These are phyloP conservation scores for Aphaenogaster ashmeadi DNA, from an alignment of 1,140 invertebrate genomes.

Conservation along the genomic window DNA sequence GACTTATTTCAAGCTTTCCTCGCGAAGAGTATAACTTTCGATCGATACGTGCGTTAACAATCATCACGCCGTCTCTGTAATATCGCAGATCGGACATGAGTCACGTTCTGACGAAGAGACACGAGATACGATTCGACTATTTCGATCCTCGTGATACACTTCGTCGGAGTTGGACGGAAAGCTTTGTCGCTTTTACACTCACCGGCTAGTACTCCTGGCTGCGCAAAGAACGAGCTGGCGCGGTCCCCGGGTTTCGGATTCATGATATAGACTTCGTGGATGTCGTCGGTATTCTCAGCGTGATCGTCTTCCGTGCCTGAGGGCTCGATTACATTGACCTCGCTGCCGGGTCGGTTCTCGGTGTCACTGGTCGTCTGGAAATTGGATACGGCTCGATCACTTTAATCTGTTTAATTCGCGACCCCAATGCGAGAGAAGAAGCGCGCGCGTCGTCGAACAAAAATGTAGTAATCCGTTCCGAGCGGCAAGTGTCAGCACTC, in stretches of 20 bases:
- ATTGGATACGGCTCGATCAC: conserved; percentile 62
- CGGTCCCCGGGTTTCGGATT: conserved; percentile 93
- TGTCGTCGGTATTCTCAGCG: conserved; percentile 81
- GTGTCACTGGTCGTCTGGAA: conserved; percentile 81
- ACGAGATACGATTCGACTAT: not conserved
- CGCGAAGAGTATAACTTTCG: not conserved
- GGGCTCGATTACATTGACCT: conserved; percentile 80
- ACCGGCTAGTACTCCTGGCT: conserved; percentile 98
- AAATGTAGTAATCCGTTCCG: conserved; percentile 48
- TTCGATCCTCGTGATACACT: not conserved
- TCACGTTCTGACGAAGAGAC: not conserved
- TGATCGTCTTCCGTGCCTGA: conserved; percentile 78
- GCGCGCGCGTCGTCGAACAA: conserved; percentile 57
- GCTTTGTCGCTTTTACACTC: conserved; percentile 67
- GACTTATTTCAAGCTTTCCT: not conserved
- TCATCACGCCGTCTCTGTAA: not conserved
- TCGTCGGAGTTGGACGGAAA: not conserved
- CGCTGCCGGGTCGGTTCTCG: conserved; percentile 82
- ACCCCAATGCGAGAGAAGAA: not conserved
- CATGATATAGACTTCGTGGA: conserved; percentile 91
- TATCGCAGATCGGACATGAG: not conserved
- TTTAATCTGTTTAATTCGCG: conserved; percentile 69
- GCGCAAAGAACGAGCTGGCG: conserved; percentile 96
- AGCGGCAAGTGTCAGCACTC: conserved; percentile 14
- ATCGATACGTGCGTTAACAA: not conserved